Evolutionary conservation across 2,888 invertebrate genomes (phyloP).

Genomic region (Odontocerum albicorne): DNA sequence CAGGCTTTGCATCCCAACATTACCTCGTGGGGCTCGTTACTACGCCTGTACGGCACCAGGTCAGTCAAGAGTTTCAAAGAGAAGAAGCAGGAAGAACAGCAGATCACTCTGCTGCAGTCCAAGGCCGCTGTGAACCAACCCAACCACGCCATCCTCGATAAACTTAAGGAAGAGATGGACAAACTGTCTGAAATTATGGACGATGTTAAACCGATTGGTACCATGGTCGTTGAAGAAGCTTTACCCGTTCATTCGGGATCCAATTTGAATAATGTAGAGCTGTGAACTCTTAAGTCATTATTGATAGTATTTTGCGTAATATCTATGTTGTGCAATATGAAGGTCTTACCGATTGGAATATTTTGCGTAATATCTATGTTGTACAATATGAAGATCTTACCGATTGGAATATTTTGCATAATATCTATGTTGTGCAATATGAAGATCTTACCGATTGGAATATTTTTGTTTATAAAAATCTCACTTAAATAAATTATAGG

Average conservation of each 20-base stretch:
- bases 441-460: no score
- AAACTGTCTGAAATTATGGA: constrained; percentile 69
- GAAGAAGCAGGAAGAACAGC: constrained; percentile 89
- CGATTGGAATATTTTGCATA: no score
- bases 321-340: no score
- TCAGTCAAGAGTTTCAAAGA: constrained; percentile 90
- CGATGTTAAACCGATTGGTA: constrained; percentile 63
- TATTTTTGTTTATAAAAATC: no score
- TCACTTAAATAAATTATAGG: no score
- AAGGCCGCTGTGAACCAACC: constrained; percentile 89
- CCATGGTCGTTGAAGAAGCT: constrained; percentile 52
- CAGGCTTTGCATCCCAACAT: constrained; percentile 93
- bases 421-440: no score
- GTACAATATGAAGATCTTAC: no score
- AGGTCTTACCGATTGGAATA: no score
- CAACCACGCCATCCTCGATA: constrained; percentile 86
- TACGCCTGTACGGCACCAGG: constrained; percentile 89
- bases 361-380: no score
- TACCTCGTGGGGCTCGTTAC: constrained; percentile 89
- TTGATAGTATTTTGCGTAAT: no score
- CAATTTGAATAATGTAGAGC: constrained; percentile 77
- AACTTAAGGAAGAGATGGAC: constrained; percentile 79
- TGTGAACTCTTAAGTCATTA: no score
- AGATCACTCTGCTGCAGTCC: constrained; percentile 87
- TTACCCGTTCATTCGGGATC: constrained; percentile 74